Conservation (phyloP, 2,888 invertebrate species). For the Noctua janthe region DNA sequence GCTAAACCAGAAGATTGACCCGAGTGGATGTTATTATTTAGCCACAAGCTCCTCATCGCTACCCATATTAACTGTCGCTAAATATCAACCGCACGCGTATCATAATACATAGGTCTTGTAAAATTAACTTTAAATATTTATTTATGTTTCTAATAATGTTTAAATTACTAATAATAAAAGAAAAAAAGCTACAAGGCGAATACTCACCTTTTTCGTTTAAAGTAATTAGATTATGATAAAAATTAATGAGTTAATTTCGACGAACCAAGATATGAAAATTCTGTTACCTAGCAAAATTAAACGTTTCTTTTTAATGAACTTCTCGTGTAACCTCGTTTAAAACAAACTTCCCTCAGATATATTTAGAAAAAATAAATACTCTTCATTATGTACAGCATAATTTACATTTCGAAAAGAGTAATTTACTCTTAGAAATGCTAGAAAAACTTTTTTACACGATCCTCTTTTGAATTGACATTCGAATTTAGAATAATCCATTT, state of each 20-base stretch:
- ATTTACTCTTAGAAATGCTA: not conserved
- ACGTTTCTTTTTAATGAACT: not conserved
- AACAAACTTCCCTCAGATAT: not conserved
- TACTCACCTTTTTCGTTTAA: conserved; percentile 10
- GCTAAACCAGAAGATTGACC: too few relatives aligned
- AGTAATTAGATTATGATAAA: not conserved
- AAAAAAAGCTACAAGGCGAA: not conserved
- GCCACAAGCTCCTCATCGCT: too few relatives aligned
- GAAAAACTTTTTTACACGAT: not conserved
- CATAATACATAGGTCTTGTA: too few relatives aligned
- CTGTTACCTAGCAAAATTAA: not conserved
- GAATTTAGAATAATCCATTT: conserved; percentile 23
- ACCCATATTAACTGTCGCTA: too few relatives aligned
- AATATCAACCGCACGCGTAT: too few relatives aligned
- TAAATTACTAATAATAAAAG: not conserved
- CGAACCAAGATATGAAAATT: conserved; percentile 5
- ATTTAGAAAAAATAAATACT: not conserved
- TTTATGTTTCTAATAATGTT: not conserved
- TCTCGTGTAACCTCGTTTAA: not conserved
- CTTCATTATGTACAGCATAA: not conserved
- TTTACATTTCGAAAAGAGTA: not conserved
- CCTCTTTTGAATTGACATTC: not conserved
- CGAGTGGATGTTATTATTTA: too few relatives aligned
- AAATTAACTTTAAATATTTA: too few relatives aligned
- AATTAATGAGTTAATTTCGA: conserved; percentile 18